Evolutionary conservation across 2,113 vertebrate species (phyloP).

Genomic region (Stegastes partitus): DNA sequence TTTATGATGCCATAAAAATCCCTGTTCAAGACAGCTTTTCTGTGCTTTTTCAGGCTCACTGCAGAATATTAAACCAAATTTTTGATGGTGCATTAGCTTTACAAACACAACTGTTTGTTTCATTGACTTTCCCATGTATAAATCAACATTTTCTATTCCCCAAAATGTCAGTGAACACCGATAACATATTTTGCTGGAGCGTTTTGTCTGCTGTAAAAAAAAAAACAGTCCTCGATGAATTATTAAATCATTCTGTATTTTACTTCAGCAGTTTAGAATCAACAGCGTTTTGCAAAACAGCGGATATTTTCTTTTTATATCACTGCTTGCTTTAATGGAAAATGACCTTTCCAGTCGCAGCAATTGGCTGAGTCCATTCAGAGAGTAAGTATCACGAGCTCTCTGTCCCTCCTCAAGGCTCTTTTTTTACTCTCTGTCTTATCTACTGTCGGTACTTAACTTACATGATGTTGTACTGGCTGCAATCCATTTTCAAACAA

Average conservation of each 20-base stretch:
- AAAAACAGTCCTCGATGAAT: slow-evolving; percentile 32
- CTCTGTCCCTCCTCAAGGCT: neutral
- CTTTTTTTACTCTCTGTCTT: neutral
- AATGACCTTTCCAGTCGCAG: slow-evolving; percentile 17
- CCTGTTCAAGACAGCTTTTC: slow-evolving; percentile 59
- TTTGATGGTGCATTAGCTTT: slow-evolving; percentile 42
- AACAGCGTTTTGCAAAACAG: slow-evolving; percentile 30
- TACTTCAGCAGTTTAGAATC: slow-evolving; percentile 26
- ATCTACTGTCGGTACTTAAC: neutral
- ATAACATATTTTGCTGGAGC: slow-evolving; percentile 24
- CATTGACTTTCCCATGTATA: slow-evolving; percentile 52
- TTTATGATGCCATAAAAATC: slow-evolving; percentile 59
- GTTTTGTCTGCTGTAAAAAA: slow-evolving; percentile 16
- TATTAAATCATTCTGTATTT: slow-evolving; percentile 34
- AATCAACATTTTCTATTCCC: slow-evolving; percentile 38
- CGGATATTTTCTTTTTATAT: slow-evolving; percentile 45
- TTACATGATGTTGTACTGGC: no score
- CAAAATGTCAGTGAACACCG: slow-evolving; percentile 32
- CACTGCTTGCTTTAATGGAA: slow-evolving; percentile 3
- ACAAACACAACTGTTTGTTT: slow-evolving; percentile 43
- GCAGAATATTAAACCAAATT: slow-evolving; percentile 48
- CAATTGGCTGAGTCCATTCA: slow-evolving; percentile 9
- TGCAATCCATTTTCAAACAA: neutral
- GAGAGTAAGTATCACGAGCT: neutral
- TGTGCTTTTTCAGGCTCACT: slow-evolving; percentile 43